Evolutionary conservation across 2,888 invertebrate genomes (phyloP), one percentile per base, ranked within the genome.

Genomic region (Dioctria rufipes): DNA sequence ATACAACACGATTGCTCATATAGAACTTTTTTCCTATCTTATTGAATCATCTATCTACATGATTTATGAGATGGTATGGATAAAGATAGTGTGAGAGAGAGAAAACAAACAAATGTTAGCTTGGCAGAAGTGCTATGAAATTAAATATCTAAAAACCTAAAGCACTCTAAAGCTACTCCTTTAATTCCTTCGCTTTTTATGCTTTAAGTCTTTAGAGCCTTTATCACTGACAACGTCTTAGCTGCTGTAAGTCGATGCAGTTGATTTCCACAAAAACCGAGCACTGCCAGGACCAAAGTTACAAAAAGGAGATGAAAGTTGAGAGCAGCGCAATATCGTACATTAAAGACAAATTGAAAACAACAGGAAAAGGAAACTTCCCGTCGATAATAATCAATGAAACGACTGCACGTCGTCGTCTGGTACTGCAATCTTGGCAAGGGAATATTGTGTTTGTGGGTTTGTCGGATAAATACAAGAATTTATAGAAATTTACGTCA

Each of bases 371-470:
- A 71, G 54, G 71, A 54, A 71, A 71, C 51, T 54, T n/a, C 43
- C 54, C 54, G 71, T 71, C 71, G 71, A 71, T 71, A 54, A 71
- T 71, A 71, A 71, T 71, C 71, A 71, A 71, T 71, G 39, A 54
- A 71, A 71, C 71, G 40, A 71, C 65, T 65, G 65, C 39, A 65
- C 51, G 40, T 40, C 51, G 40, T 40, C 39, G 39, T 54, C 71
- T 54, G 54, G n/a, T 54, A n/a, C 51, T 5, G 71, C 54, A 40
- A 71, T 71, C 42, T 71, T 71, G 58, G 51, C 51, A 25, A 54
- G 39, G 39, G 49, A 67, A 43, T 67, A 43, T 67, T 67, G 67
- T 67, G 46, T 67, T 25, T 67, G 46, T 67, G 67, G 67, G 39
- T 25, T 46, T 46, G 42, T 42, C 46, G 46, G 43, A 67, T 67